Evolutionary conservation across 2,888 invertebrate species (phyloP).

Genomic region (Clepsis dumicolana): DNA sequence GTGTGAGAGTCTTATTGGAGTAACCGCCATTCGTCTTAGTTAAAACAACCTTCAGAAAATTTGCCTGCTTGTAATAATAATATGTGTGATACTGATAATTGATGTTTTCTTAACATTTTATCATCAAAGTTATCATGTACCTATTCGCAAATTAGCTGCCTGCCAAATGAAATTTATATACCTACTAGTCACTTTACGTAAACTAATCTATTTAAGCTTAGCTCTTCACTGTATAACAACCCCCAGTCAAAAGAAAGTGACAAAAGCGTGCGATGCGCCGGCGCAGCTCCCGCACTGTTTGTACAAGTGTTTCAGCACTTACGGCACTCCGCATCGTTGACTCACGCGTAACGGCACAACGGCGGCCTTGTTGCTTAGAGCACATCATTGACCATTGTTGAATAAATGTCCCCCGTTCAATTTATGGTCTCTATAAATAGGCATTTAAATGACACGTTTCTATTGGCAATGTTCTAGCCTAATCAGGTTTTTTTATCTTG

Average conservation of each 20-base stretch:
- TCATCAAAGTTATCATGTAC: neutral
- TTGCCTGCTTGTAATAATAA: neutral
- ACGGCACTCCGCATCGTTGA: conserved; percentile 59
- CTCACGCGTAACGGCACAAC: conserved; percentile 59
- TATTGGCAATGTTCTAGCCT: conserved; percentile 1
- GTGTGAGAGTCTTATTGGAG: conserved; percentile 49
- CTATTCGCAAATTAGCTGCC: neutral
- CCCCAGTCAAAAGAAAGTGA: conserved; percentile 1
- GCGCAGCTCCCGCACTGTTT: conserved; percentile 49
- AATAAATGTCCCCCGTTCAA: conserved; percentile 23
- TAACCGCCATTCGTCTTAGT: conserved; percentile 54
- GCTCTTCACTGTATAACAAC: neutral
- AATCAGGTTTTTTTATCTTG: conserved; percentile 7
- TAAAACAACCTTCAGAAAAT: conserved; percentile 45
- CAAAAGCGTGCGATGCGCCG: conserved; percentile 12
- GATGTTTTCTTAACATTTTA: conserved; percentile 15
- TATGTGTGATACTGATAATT: too few species aligned
- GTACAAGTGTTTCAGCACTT: conserved; percentile 61
- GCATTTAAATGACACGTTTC: conserved; percentile 6
- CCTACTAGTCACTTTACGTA: too few species aligned
- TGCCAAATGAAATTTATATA: too few species aligned
- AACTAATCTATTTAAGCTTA: neutral
- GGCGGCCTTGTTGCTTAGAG: conserved; percentile 43
- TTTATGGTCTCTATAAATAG: conserved; percentile 12
- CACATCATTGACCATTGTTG: conserved; percentile 38